These are phyloP conservation scores for Micromys minutus DNA, from an alignment of 2,113 vertebrate genomes.

Conservation along the genomic window DNA sequence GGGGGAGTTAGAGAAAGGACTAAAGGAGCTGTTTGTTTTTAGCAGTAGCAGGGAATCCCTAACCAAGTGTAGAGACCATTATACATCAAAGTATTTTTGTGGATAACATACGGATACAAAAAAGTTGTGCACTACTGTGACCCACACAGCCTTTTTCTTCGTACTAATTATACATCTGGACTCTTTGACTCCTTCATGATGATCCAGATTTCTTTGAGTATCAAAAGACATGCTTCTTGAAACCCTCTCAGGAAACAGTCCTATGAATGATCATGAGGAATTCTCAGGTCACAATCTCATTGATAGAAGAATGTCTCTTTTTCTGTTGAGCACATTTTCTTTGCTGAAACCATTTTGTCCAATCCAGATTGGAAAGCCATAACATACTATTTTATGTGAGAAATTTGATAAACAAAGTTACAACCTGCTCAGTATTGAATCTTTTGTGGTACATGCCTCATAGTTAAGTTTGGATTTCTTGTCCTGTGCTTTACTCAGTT, in stretches of 20 bases:
- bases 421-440: background rate
- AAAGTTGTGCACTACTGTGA: background rate
- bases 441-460: background rate
- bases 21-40: background rate
- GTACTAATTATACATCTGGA: background rate
- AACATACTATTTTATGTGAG: background rate
- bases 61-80: background rate
- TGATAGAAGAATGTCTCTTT: background rate
- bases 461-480: background rate
- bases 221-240: background rate
- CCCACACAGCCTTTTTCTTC: background rate
- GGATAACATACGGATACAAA: background rate
- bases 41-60: background rate
- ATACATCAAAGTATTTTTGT: background rate
- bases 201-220: background rate
- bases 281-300: background rate
- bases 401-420: slow-evolving; percentile 44
- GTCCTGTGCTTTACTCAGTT: background rate
- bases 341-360: background rate
- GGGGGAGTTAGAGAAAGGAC: too few species aligned
- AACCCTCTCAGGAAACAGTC: rapidly evolving
- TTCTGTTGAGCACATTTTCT: background rate
- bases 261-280: background rate
- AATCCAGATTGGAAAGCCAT: background rate
- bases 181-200: too few species aligned